Evolutionary conservation across 2,797 vertebrate genomes (phyloP), one percentile per base, ranked within the genome.

Genomic region (Danio tinwini): DNA sequence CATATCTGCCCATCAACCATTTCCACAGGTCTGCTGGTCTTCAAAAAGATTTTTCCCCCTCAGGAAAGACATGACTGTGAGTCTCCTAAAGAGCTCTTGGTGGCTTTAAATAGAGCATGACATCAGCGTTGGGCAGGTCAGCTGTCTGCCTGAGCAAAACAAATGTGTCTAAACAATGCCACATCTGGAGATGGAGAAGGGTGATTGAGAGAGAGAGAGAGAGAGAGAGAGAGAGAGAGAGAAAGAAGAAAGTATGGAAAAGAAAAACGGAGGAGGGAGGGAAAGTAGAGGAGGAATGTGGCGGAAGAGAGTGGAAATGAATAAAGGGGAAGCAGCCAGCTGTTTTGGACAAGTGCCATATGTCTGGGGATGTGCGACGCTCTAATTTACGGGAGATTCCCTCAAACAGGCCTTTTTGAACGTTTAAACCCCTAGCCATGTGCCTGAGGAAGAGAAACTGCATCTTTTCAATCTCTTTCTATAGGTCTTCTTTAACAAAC

Each of bases 101-200:
- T 78, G 89, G 84, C 89, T 91, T 91, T 89, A 93, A 93, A 93
- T 89, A 93, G 90, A 92, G 88, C 88, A 90, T 93, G 90, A 93
- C 91, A 91, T 94, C 91, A 93, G 88, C 81, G 82, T 40, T 79
- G 79, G 62, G 74, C 90, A 92, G 90, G 88, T 91, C 88, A 81
- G 87, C 81, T 77, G 83, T 88, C 83, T 75, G 65, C 11, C 86
- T 86, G 89, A 86, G 86, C 88, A 91, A 82, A 90, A 91, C 89
- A 91, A 91, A 91, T 88, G 86, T 86, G 85, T 91, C 88, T 80
- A 89, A 93, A 93, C 92, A 94, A 92, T 91, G 90, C 90, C 86
- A 91, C 92, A 93, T 93, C 89, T 94, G 91, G 91, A 91, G 88
- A 74, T 42, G 85, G 83, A 91, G 62, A 83, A 67, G 72, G 16